Base-by-base conservation (phyloP, 2,797 vertebrate genomes). In the Takifugu rubripes region DNA sequence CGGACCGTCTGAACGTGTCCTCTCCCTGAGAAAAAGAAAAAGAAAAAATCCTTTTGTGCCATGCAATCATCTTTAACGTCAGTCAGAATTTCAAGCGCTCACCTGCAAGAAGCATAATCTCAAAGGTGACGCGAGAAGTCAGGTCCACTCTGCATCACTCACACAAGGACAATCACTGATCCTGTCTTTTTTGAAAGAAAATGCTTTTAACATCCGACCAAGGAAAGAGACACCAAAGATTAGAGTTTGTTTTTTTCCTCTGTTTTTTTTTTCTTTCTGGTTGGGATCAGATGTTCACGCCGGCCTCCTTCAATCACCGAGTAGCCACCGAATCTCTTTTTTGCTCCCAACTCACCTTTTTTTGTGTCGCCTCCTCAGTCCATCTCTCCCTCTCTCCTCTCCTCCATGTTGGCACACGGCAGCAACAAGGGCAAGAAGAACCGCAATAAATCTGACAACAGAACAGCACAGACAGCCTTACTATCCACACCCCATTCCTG, bases 391-490 rank as follows among this genome's bases (percentile, higher is more conserved):
- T 16, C 49, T 51, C 49, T 46, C 59, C 57, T 61, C 64, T 55
- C 64, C 58, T 67, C 74, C 56, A 66, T 12, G 61, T 71, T 58
- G 66, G 74, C 59, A 79, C 78, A 81, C 24, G 64, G 77, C 86
- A 86, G 83, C 77, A 81, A 85, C 81, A 83, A 84, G 78, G 85
- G 80, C 74, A 57, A 85, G 84, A 84, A 79, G 79, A 88, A 87
- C 75, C 84, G 88, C 89, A 90, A 91, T 90, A 89, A 87, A 87
- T 82, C 84, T 81, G 84, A 86, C 67, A 75, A 79, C 68, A 72
- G 68, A 83, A 84, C 87, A 89, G 89, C 89, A 91, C 88, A 44
- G n/a, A 91, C 68, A 84, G 82, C 78, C 87, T 89, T 88, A 83
- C 81, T 84, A 85, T 79, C 80, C 74, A 59, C 70, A 66, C 79